Evolutionary conservation across 2,113 vertebrate species (phyloP).

Genomic region (Anguilla rostrata): DNA sequence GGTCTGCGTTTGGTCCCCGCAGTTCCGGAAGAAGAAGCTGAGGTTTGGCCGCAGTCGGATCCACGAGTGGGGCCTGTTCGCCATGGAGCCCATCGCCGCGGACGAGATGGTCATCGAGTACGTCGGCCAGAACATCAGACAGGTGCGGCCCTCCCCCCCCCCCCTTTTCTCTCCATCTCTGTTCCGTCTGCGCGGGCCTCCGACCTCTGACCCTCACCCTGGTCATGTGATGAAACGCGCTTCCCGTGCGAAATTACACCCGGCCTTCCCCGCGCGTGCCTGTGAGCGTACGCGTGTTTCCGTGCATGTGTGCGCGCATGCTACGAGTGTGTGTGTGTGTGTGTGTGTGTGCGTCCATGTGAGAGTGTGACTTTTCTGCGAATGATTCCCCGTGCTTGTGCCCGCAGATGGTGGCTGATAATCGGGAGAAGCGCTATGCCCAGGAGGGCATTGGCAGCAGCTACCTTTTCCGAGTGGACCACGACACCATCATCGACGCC

Average conservation of each 20-base stretch:
- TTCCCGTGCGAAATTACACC: too few species aligned
- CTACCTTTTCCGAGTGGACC: slow-evolving; percentile 90
- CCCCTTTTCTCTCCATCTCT: not conserved
- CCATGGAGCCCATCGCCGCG: slow-evolving; percentile 92
- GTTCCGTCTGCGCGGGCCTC: not conserved
- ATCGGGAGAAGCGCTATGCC: slow-evolving; percentile 87
- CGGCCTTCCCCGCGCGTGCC: too few species aligned
- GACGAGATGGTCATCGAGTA: slow-evolving; percentile 98
- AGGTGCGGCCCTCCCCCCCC: slow-evolving; percentile 70
- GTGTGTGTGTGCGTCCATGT: not conserved
- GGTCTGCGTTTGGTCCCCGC: not conserved
- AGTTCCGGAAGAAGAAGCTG: slow-evolving; percentile 95
- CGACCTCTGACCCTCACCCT: too few species aligned
- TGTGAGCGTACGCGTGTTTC: too few species aligned
- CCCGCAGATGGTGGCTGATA: slow-evolving; percentile 87
- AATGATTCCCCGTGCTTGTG: not conserved
- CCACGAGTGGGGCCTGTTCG: slow-evolving; percentile 94
- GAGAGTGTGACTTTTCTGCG: not conserved
- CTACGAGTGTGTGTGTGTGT: not conserved
- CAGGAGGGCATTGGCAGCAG: slow-evolving; percentile 93
- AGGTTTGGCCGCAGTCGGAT: slow-evolving; percentile 90
- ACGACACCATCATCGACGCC: slow-evolving; percentile 92
- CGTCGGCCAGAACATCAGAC: slow-evolving; percentile 91
- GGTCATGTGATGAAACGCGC: too few species aligned
- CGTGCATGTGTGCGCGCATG: too few species aligned